Conservation (phyloP, 2,888 invertebrate genomes). For the Dasysyrphus tricinctus region DNA sequence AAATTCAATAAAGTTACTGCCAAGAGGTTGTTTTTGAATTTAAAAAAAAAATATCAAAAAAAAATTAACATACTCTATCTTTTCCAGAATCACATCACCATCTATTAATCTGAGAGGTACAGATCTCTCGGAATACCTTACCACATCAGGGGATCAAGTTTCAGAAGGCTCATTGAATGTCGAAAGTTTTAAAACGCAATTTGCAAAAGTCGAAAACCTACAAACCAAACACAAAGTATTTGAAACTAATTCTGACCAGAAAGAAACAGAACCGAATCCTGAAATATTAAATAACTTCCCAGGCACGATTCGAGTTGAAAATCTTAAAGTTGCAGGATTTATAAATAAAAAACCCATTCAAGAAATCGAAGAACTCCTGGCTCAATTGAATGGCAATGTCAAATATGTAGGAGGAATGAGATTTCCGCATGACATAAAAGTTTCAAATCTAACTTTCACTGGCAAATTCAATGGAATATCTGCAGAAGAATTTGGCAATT, state of each 20-base stretch:
- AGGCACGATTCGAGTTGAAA: constrained; percentile 81
- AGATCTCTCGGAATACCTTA: constrained; percentile 76
- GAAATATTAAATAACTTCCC: constrained; percentile 77
- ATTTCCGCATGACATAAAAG: constrained; percentile 79
- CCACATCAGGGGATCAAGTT: constrained; percentile 76
- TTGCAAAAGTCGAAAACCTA: constrained; percentile 76
- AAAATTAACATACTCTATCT: not conserved
- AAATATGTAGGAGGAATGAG: constrained; percentile 80
- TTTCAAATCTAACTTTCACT: constrained; percentile 82
- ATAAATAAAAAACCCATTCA: constrained; percentile 78
- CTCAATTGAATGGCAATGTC: constrained; percentile 79
- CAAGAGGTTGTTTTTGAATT: constrained; percentile 73
- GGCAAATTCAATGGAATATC: constrained; percentile 83
- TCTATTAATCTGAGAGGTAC: constrained; percentile 71
- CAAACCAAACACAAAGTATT: constrained; percentile 78
- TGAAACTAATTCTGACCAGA: constrained; percentile 68
- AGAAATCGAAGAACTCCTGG: constrained; percentile 78
- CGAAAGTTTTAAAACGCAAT: constrained; percentile 71
- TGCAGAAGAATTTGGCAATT: constrained; percentile 81
- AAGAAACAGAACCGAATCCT: constrained; percentile 71
- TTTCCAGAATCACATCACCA: constrained; percentile 50
- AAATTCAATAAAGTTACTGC: constrained; percentile 81
- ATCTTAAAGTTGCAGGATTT: constrained; percentile 80
- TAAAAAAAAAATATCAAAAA: not conserved
- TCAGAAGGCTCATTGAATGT: constrained; percentile 77